phyloP scores from a whole-genome alignment of 2,888 invertebrate genomes.

The Cerceris rybyensis region DNA sequence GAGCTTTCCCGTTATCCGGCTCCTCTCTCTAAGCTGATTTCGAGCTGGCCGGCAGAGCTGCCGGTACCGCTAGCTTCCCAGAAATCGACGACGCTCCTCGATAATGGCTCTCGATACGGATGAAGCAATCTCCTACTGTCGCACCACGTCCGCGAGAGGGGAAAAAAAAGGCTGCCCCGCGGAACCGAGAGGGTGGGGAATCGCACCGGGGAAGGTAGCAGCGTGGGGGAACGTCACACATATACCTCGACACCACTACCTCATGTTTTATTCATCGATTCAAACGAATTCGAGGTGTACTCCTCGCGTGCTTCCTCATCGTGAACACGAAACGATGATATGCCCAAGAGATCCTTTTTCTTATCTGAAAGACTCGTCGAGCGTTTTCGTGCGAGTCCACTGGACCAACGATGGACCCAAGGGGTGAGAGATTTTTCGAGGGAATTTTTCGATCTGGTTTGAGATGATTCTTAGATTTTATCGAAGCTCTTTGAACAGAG shows the following conservation, averaged over 20 bases:
- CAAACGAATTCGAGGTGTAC: conserved; percentile 58
- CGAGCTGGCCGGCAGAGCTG: conserved; percentile 53
- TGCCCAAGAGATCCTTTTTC: conserved; percentile 11
- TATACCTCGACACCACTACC: conserved; percentile 36
- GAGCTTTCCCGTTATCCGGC: conserved; percentile 71
- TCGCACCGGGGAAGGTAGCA: too few species aligned
- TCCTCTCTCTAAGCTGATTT: conserved; percentile 65
- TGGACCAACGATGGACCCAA: too few species aligned
- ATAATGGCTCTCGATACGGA: conserved; percentile 71
- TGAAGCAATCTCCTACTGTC: conserved; percentile 70
- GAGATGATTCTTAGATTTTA: too few species aligned
- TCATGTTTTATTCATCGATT: conserved; percentile 64
- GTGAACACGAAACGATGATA: conserved; percentile 24
- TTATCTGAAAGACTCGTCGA: neutral
- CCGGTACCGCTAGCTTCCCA: conserved; percentile 77
- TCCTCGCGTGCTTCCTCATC: conserved; percentile 55
- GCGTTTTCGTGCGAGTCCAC: too few species aligned
- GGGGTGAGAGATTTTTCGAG: too few species aligned
- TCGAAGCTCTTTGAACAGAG: too few species aligned
- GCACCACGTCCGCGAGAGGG: conserved; percentile 44
- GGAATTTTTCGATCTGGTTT: too few species aligned
- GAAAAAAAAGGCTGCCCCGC: conserved; percentile 51
- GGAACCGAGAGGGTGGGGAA: conserved; percentile 23
- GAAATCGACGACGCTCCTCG: conserved; percentile 69
- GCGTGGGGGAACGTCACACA: conserved; percentile 30